Conservation (phyloP, 2,888 invertebrate genomes). For the Sarcophaga carnaria region DNA sequence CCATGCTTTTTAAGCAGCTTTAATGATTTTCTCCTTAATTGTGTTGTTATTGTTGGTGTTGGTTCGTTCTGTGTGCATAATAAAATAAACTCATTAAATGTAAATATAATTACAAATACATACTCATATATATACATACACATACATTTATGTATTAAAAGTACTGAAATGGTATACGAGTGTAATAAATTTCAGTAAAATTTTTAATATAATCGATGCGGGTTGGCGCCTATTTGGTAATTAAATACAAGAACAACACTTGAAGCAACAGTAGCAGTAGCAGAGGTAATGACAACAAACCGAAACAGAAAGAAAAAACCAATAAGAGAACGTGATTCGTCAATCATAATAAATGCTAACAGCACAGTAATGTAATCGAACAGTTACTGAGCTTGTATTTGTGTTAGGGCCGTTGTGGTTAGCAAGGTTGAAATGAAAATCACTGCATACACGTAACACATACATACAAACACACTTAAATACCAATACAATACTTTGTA, state of each 20-base stretch:
- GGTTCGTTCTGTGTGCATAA: background rate
- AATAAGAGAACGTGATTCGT: conserved; percentile 27
- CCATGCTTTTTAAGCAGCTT: conserved; percentile 19
- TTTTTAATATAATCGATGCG: conserved; percentile 24
- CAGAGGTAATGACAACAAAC: background rate
- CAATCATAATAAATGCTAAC: conserved; percentile 35
- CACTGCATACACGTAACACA: background rate
- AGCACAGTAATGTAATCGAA: conserved; percentile 19
- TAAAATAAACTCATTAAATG: conserved; percentile 51
- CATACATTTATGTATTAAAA: background rate
- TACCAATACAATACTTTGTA: background rate
- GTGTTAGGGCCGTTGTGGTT: background rate
- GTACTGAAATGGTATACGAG: background rate
- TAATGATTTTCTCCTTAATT: conserved; percentile 4
- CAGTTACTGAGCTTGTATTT: background rate
- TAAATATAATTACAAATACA: conserved; percentile 42
- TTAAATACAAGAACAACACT: conserved; percentile 8
- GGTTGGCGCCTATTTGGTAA: conserved; percentile 42
- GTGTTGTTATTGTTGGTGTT: background rate
- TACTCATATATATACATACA: background rate
- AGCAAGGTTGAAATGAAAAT: background rate
- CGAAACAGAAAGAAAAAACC: background rate
- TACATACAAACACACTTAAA: background rate
- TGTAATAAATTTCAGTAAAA: conserved; percentile 18
- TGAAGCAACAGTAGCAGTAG: background rate